A percentile compares a stretch with the other conserved stretches of the same genome.
These are phyloP conservation scores for Therioaphis trifolii DNA, from an alignment of 2,888 invertebrate genomes.

Conservation along the genomic window DNA sequence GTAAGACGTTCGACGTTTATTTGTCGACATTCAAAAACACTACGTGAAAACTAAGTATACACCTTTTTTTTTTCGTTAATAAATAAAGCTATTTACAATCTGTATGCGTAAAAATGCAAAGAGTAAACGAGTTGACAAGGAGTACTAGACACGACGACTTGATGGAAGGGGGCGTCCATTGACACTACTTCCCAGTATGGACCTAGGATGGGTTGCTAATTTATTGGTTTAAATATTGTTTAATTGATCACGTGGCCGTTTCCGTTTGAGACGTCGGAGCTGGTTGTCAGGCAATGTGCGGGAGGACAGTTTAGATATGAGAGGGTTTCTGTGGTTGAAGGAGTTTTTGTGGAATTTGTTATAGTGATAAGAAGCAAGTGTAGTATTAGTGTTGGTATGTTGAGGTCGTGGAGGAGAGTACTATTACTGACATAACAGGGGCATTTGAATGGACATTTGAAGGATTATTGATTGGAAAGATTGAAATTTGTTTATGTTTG, in stretches of 20 bases:
- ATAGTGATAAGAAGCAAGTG: not conserved
- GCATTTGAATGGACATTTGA: not conserved
- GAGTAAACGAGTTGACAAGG: no score
- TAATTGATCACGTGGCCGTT: not conserved
- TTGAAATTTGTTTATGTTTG: no score
- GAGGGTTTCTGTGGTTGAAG: not conserved
- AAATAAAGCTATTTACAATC: no score
- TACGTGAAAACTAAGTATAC: no score
- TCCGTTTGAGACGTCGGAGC: not conserved
- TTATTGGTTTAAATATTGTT: not conserved
- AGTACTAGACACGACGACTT: not conserved
- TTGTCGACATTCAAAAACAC: no score
- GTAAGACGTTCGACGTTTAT: no score
- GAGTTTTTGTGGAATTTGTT: not conserved
- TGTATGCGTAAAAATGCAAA: no score
- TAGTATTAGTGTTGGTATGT: not conserved
- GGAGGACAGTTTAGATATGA: not conserved
- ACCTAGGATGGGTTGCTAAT: not conserved
- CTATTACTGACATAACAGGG: not conserved
- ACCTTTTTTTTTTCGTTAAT: no score
- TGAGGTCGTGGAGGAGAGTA: not conserved
- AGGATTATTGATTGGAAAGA: conserved; percentile 14
- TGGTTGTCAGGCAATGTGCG: not conserved
- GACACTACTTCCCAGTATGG: not conserved
- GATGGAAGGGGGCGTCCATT: not conserved